phyloP scores from a whole-genome alignment of 1,140 invertebrate genomes.

The Aphaenogaster floridana region DNA sequence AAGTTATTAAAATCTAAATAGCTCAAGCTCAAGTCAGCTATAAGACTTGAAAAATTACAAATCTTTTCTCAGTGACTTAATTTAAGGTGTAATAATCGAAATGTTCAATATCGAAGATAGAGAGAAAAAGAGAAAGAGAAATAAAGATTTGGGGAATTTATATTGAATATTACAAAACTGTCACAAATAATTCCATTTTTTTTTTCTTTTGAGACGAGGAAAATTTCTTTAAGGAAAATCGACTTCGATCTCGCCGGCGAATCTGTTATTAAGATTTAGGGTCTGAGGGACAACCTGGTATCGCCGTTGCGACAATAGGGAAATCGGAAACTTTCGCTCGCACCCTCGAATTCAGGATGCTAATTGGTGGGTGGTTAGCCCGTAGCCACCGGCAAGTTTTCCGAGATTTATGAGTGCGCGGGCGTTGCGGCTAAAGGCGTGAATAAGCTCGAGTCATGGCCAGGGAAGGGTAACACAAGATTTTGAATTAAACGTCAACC shows the following conservation, averaged over 20 bases:
- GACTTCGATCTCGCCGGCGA: neutral
- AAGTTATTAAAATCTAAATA: constrained; percentile 12
- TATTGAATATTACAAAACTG: neutral
- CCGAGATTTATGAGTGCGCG: constrained; percentile 75
- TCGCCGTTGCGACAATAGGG: constrained; percentile 36
- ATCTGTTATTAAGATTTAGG: constrained; percentile 52
- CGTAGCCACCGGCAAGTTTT: constrained; percentile 71
- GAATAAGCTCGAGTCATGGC: constrained; percentile 58
- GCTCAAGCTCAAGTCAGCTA: no score
- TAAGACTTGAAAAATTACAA: neutral
- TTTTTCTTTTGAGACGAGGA: neutral
- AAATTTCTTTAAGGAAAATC: neutral
- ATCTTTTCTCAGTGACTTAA: neutral
- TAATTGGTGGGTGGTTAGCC: constrained; percentile 78
- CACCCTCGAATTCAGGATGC: constrained; percentile 66
- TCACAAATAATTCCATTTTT: neutral
- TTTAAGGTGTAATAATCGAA: neutral
- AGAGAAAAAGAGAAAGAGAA: no score
- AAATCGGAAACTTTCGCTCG: constrained; percentile 68
- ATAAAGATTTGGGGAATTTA: neutral
- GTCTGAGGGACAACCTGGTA: neutral
- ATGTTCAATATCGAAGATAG: neutral
- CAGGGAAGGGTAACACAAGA: constrained; percentile 66
- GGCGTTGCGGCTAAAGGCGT: constrained; percentile 44
- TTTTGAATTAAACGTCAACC: constrained; percentile 78